Percentiles rank a stretch among this genome's conserved stretches.
Evolutionary conservation across 2,797 vertebrate species (phyloP).

Genomic region (Linurgus olivaceus): DNA sequence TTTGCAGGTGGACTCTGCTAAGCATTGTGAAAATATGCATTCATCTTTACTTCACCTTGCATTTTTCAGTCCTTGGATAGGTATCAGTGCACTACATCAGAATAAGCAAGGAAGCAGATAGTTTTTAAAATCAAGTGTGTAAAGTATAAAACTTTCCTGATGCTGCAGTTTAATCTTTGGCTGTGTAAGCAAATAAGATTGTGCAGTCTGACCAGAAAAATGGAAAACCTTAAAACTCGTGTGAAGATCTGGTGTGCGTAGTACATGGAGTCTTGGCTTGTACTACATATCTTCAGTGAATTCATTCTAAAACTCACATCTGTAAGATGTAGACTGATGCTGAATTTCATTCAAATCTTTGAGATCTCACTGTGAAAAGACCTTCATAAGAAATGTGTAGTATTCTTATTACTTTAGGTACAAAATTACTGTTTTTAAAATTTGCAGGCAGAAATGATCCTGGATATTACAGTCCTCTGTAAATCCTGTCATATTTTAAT

Average conservation of each 20-base stretch:
- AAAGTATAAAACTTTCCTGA: neutral
- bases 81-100: neutral
- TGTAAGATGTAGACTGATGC: neutral
- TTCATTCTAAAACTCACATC: neutral
- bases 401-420: neutral
- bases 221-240: neutral
- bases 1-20: neutral
- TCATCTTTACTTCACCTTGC: neutral
- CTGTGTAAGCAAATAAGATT: neutral
- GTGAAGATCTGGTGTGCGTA: neutral
- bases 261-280: neutral
- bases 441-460: neutral
- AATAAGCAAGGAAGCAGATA: neutral
- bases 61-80: neutral
- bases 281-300: neutral
- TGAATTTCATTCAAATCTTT: neutral
- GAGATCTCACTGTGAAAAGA: neutral
- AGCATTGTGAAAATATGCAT: neutral
- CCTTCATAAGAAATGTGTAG: neutral
- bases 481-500: constrained; percentile 47
- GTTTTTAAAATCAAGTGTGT: neutral
- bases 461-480: neutral
- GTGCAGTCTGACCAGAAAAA: neutral
- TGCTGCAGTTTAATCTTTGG: neutral
- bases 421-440: neutral